Evolutionary conservation across 2,113 vertebrate species (phyloP), one percentile per base, ranked within the genome.

Genomic region (Malurus alboscapulatus): DNA sequence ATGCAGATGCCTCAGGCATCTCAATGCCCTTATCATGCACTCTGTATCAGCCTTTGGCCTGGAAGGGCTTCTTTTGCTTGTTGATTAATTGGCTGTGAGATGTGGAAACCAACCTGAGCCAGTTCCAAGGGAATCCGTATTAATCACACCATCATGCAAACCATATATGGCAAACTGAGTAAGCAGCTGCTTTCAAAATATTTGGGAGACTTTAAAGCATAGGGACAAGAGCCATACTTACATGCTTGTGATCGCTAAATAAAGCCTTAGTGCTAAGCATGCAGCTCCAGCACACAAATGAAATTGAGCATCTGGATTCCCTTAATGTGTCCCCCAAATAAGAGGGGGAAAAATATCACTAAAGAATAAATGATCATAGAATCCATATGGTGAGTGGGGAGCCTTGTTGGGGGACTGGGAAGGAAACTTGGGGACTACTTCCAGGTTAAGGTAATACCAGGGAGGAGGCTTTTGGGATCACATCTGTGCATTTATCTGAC

Each of bases 301-400:
- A 87, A 92, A 94, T 44, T 44, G 68, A 91, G 57, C 90, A 95
- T 95, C 92, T 95, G 94, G 81, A 95, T 94, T 89, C 54, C 22
- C 36, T 92, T 96, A 91, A 18, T 1, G 2, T 32, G 75, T 59
- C 3, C 14, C 20, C 38, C 14, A 13, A 38, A 66, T 65, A 62
- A 45, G 12, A 6, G 1, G 6, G 5, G 7, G 1, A 1, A 14
- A 14, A n/a, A 61, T 27, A 11, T 66, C 27, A 42, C 45, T 90
- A 15, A 79, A 72, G 53, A 76, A 24, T 42, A 62, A 88, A 45
- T 22, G 36, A 40, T 69, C 54, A 34, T 57, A 68, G 40, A 82
- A 69, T 76, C 38, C 1, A 1, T 78, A 21, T 75, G 48, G 44
- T 72, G 30, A 81, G 32, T 47, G 40, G 24, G 19, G 36, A 91